Conservation (phyloP, 2,888 invertebrate species). For the Drosophila mayaguana region DNA sequence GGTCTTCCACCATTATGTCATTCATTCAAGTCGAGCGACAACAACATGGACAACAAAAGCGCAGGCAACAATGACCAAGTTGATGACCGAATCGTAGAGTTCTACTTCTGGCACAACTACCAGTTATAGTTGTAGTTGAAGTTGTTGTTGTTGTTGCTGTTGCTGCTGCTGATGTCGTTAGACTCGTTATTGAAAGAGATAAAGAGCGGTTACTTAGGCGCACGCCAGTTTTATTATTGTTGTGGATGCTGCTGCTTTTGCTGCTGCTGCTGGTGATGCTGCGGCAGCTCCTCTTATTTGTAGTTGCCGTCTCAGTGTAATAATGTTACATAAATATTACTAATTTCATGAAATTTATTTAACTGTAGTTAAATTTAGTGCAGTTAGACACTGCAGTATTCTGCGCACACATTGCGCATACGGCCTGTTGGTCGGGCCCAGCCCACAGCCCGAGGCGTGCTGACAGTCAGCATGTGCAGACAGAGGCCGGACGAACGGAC, state of each 20-base stretch:
- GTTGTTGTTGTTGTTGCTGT: conserved; percentile 22
- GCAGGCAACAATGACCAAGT: conserved; percentile 43
- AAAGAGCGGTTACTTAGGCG: conserved; percentile 81
- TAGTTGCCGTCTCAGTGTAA: conserved; percentile 69
- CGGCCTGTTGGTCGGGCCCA: conserved; percentile 52
- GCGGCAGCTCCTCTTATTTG: conserved; percentile 53
- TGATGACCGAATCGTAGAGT: conserved; percentile 64
- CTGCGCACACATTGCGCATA: conserved; percentile 68
- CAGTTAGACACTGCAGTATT: conserved; percentile 50
- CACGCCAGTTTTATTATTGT: conserved; percentile 66
- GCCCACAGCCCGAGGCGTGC: conserved; percentile 69
- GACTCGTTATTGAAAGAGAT: conserved; percentile 80
- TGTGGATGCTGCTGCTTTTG: conserved; percentile 8
- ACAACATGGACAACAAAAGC: conserved; percentile 60
- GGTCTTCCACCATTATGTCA: conserved; percentile 81
- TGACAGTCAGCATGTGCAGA: conserved; percentile 66
- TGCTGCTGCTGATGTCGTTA: conserved; percentile 43
- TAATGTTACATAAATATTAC: conserved; percentile 78
- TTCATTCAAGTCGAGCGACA: conserved; percentile 65
- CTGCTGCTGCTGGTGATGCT: conserved; percentile 1
- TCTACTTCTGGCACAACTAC: conserved; percentile 37
- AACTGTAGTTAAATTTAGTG: conserved; percentile 76
- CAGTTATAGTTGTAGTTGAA: conserved; percentile 33
- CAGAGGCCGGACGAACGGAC: conserved; percentile 14
- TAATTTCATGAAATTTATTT: conserved; percentile 80